Percentiles rank a stretch among this genome's conserved stretches.
phyloP scores from a whole-genome alignment of 2,888 invertebrate species.

The Hololepta plana region DNA sequence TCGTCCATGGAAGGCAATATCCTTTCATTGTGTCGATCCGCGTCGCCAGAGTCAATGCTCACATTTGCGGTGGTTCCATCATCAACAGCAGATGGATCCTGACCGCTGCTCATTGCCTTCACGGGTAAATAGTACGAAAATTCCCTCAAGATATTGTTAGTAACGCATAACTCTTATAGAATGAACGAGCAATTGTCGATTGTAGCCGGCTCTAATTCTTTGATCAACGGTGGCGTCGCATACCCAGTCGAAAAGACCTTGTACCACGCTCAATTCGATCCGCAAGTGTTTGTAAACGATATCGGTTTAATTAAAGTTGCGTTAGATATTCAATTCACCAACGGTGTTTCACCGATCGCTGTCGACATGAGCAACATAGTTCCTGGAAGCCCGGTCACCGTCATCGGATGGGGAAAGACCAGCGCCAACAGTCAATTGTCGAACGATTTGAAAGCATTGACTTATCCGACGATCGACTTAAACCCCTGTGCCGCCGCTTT shows the following conservation, averaged over 20 bases:
- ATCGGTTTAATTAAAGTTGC: constrained; percentile 8
- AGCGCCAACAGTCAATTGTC: too few species aligned
- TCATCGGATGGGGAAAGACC: too few species aligned
- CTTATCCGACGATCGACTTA: too few species aligned
- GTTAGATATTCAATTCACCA: constrained; percentile 4
- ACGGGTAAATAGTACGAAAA: too few species aligned
- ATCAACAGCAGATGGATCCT: constrained; percentile 22
- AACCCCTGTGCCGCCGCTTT: too few species aligned
- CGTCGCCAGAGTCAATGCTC: constrained; percentile 20
- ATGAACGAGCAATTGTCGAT: too few species aligned
- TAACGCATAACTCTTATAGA: too few species aligned
- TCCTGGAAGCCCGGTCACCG: constrained; percentile 6
- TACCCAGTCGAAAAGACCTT: constrained; percentile 24
- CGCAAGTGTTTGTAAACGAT: constrained; percentile 10
- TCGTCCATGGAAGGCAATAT: constrained; percentile 22
- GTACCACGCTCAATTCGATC: constrained; percentile 27
- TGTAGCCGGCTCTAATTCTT: constrained; percentile 30
- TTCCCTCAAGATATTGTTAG: too few species aligned
- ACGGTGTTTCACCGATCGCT: constrained; percentile 6
- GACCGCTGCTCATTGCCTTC: constrained; percentile 32
- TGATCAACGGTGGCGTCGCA: constrained; percentile 25
- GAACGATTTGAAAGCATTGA: too few species aligned
- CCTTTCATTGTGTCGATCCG: constrained; percentile 29
- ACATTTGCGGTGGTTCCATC: constrained; percentile 31
- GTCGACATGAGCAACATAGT: constrained; percentile 4